Evolutionary conservation across 2,888 invertebrate species (phyloP).

Genomic region (Hyalella azteca): DNA sequence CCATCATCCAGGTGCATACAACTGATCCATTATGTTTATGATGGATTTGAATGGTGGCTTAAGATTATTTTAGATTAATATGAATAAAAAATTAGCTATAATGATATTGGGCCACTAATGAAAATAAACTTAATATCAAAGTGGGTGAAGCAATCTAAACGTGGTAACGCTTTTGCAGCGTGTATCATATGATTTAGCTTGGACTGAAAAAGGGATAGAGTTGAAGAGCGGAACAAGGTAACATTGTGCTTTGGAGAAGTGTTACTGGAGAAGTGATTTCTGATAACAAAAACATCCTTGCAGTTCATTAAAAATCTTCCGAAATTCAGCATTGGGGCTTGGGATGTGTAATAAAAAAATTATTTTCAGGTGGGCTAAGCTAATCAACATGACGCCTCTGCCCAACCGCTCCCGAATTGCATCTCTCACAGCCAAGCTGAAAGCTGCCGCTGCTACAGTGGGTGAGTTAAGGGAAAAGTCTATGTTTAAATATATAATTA

Average conservation of each 20-base stretch:
- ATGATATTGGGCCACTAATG: too few relatives aligned
- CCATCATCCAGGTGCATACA: conserved; percentile 55
- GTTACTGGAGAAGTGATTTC: too few relatives aligned
- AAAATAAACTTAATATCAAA: too few relatives aligned
- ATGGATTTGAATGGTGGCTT: background rate
- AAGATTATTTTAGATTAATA: background rate
- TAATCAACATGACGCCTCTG: conserved; percentile 30
- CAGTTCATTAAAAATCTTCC: too few relatives aligned
- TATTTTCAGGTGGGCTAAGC: conserved; percentile 36
- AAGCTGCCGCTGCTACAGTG: background rate
- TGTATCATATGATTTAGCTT: background rate
- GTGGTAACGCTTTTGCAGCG: background rate
- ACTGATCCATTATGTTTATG: background rate
- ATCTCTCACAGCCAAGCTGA: background rate
- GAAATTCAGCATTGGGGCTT: too few relatives aligned
- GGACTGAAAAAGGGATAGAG: background rate
- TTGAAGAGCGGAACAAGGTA: background rate
- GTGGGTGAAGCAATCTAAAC: background rate
- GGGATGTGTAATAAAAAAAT: too few relatives aligned
- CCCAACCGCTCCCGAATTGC: background rate
- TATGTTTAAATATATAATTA: too few relatives aligned
- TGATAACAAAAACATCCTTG: too few relatives aligned
- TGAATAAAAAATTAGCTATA: too few relatives aligned
- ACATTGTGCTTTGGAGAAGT: too few relatives aligned
- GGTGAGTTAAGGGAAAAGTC: too few relatives aligned